Evolutionary conservation across 2,888 invertebrate genomes (phyloP).

Genomic region (Andricus curvator): DNA sequence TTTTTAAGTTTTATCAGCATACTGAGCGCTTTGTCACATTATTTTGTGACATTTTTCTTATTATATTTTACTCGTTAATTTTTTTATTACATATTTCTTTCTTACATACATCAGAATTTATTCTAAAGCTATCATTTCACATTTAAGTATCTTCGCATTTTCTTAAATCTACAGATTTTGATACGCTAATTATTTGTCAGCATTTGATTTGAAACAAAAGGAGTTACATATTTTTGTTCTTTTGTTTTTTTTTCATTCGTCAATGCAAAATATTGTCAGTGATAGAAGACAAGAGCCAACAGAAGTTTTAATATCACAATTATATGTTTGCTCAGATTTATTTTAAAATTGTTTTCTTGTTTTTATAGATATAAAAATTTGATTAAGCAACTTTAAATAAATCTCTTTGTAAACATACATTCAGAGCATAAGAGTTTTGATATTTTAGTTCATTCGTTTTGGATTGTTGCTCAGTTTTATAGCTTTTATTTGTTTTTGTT

Average conservation of each 20-base stretch:
- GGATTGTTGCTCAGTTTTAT: no score
- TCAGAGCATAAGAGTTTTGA: constrained; percentile 9
- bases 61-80: constrained; percentile 1
- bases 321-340: constrained; percentile 23
- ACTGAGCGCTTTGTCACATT: constrained; percentile 1
- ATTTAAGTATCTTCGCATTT: constrained; percentile 58
- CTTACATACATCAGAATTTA: constrained; percentile 31
- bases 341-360: not conserved
- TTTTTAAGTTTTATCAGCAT: constrained; percentile 21
- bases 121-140: constrained; percentile 56
- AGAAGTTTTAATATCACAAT: constrained; percentile 28
- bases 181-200: constrained; percentile 76
- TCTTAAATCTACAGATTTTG: constrained; percentile 53
- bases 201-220: constrained; percentile 64
- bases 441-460: not conserved
- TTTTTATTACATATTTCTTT: constrained; percentile 17
- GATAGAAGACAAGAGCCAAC: constrained; percentile 40
- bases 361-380: constrained; percentile 3
- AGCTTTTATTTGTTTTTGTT: no score
- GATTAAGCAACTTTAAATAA: constrained; percentile 27
- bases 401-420: not conserved
- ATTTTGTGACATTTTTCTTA: constrained; percentile 5
- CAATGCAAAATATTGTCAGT: constrained; percentile 37
- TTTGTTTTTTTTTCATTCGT: constrained; percentile 2
- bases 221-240: constrained; percentile 11